phyloP scores from a whole-genome alignment of 2,113 vertebrate genomes.

The Plotosus lineatus region DNA sequence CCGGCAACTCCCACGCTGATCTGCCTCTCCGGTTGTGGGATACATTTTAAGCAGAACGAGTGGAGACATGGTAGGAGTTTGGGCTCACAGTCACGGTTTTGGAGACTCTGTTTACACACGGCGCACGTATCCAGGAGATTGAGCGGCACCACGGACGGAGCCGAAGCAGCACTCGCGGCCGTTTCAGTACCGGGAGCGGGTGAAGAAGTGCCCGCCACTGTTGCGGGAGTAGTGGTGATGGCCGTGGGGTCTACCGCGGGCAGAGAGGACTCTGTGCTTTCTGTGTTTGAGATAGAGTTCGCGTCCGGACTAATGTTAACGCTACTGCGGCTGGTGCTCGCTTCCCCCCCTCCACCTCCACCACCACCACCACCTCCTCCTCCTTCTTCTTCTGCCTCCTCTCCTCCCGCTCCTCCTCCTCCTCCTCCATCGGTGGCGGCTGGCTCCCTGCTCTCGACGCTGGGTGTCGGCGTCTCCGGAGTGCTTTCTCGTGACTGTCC shows the following conservation, averaged over 20 bases:
- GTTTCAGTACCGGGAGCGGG: no score
- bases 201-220: neutral
- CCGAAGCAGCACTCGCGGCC: no score
- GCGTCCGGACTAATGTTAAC: conserved; percentile 62
- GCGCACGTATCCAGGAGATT: conserved; percentile 92
- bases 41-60: conserved; percentile 92
- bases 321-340: conserved; percentile 63
- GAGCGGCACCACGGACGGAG: conserved; percentile 72
- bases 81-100: conserved; percentile 90
- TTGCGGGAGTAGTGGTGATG: neutral
- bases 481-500: conserved; percentile 55
- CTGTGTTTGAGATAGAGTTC: conserved; percentile 51
- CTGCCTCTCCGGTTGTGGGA: conserved; percentile 91
- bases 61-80: conserved; percentile 96
- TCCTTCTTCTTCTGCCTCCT: conserved; percentile 64
- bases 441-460: conserved; percentile 59
- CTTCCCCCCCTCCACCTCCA: conserved; percentile 64
- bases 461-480: conserved; percentile 65
- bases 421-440: conserved; percentile 54
- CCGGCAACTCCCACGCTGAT: conserved; percentile 88
- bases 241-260: conserved; percentile 47
- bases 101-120: conserved; percentile 93
- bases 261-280: conserved; percentile 52
- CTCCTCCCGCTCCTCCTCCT: conserved; percentile 64
- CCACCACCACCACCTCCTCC: conserved; percentile 63